Evolutionary conservation across 2,888 invertebrate species (phyloP).

Genomic region (Drosophila siamana): DNA sequence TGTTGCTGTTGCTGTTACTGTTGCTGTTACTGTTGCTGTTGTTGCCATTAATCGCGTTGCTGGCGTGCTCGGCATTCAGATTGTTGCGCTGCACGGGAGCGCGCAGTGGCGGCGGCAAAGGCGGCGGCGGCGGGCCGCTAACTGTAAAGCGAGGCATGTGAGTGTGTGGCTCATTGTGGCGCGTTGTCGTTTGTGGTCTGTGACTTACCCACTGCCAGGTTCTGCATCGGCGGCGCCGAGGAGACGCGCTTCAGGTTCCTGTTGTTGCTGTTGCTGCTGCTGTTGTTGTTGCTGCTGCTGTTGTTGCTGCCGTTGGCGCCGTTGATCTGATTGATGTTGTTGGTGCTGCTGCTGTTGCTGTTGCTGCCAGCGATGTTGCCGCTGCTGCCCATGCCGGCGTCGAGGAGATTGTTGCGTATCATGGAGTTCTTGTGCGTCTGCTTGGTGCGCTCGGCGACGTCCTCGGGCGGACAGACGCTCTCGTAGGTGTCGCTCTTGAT

Average conservation of each 20-base stretch:
- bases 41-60: slow-evolving; percentile 38
- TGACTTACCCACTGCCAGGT: slow-evolving; percentile 82
- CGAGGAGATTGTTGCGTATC: slow-evolving; percentile 83
- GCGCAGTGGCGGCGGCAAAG: slow-evolving; percentile 88
- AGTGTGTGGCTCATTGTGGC: background rate
- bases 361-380: slow-evolving; percentile 49
- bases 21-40: slow-evolving; percentile 26
- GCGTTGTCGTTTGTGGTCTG: background rate
- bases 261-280: slow-evolving; percentile 59
- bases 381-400: slow-evolving; percentile 29
- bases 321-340: slow-evolving; percentile 79
- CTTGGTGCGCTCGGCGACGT: slow-evolving; percentile 84
- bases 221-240: slow-evolving; percentile 87
- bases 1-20: slow-evolving; percentile 46
- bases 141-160: slow-evolving; percentile 50
- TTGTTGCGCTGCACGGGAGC: slow-evolving; percentile 80
- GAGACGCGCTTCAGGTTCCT: slow-evolving; percentile 87
- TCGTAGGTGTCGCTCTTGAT: slow-evolving; percentile 85
- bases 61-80: slow-evolving; percentile 51
- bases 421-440: slow-evolving; percentile 83
- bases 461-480: slow-evolving; percentile 85
- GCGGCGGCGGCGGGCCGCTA: slow-evolving; percentile 89
- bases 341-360: slow-evolving; percentile 38
- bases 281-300: slow-evolving; percentile 38
- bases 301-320: slow-evolving; percentile 50